Conservation (phyloP, 2,797 vertebrate genomes). For the Holocentrus rufus region DNA sequence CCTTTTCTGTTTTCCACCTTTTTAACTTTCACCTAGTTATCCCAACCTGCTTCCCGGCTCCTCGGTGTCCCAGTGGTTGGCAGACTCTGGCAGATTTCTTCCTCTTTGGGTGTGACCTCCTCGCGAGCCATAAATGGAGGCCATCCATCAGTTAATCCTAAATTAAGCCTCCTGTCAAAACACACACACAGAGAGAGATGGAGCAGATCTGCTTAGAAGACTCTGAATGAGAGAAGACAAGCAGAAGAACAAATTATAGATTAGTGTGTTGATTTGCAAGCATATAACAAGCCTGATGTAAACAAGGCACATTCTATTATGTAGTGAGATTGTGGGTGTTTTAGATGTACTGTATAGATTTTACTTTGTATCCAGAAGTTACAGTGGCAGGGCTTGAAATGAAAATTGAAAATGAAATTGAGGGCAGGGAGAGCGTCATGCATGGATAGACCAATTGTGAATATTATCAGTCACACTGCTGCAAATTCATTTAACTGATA, state of each 20-base stretch:
- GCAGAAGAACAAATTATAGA: no score
- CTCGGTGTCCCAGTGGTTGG: neutral
- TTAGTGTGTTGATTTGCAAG: no score
- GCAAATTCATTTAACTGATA: neutral
- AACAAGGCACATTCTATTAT: no score
- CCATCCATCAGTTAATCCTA: constrained; percentile 44
- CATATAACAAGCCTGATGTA: no score
- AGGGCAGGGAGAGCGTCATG: neutral
- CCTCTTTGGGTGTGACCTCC: constrained; percentile 27
- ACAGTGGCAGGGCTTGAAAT: neutral
- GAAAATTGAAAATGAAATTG: no score
- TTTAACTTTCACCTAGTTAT: no score
- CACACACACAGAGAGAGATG: neutral
- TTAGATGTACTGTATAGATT: no score
- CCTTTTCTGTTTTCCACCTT: no score
- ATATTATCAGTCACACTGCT: no score
- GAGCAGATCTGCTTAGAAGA: no score
- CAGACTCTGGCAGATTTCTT: neutral
- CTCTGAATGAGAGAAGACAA: no score
- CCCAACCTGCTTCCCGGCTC: constrained; percentile 6
- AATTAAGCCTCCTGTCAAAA: constrained; percentile 47
- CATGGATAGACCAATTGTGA: neutral
- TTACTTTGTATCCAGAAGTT: neutral
- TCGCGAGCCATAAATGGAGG: constrained; percentile 42
- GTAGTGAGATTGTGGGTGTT: no score